Conservation (phyloP, 1,140 invertebrate genomes). For the Myzus persicae region DNA sequence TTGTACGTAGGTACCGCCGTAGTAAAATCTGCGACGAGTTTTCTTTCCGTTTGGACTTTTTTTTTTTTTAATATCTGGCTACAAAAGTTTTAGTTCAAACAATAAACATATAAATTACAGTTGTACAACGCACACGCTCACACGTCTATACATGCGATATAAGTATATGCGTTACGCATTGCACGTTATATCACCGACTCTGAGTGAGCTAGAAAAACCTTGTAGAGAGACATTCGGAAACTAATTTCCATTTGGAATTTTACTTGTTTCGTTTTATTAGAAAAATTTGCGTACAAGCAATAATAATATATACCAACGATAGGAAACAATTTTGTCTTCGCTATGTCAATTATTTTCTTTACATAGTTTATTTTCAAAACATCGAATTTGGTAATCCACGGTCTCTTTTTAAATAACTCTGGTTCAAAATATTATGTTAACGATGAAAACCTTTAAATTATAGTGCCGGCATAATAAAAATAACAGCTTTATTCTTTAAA, state of each 20-base stretch:
- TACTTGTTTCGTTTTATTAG: background rate
- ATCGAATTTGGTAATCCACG: background rate
- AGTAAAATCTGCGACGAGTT: background rate
- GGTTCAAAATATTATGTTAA: background rate
- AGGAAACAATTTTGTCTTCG: background rate
- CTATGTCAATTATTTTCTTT: background rate
- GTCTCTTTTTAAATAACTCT: background rate
- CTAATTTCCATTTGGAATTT: background rate
- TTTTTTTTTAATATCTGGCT: slow-evolving; percentile 51
- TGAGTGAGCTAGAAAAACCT: background rate
- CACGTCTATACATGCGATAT: background rate
- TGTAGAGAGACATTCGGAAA: background rate
- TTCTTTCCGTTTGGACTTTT: slow-evolving; percentile 19
- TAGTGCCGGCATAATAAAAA: background rate
- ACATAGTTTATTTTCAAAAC: background rate
- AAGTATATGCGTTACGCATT: background rate
- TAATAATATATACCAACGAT: background rate
- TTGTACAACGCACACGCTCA: background rate
- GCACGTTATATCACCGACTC: background rate
- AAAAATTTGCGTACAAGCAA: background rate
- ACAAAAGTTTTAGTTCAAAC: slow-evolving; percentile 33
- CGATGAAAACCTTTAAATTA: background rate
- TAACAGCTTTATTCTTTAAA: slow-evolving; percentile 15
- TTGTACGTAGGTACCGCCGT: background rate
- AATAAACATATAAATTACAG: slow-evolving; percentile 5